phyloP scores from a whole-genome alignment of 2,888 invertebrate species.

The Gastrophysa polygoni region DNA sequence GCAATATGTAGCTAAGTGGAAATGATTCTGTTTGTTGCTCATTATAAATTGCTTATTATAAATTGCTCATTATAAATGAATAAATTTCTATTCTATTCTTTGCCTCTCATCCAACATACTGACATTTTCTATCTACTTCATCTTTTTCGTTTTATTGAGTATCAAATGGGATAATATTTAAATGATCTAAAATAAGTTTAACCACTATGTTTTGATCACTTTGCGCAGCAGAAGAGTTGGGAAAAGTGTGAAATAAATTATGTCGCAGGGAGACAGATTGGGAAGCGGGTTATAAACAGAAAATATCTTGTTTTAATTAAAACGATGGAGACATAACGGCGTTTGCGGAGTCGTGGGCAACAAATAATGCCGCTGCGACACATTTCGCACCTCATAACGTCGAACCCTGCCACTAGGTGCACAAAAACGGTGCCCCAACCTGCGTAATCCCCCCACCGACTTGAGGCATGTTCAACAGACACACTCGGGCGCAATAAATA shows the following conservation, averaged over 20 bases:
- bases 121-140: too few relatives aligned
- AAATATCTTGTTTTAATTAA: slow-evolving; percentile 31
- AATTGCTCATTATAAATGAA: too few relatives aligned
- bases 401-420: slow-evolving; percentile 26
- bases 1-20: too few relatives aligned
- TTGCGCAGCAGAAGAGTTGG: neutral
- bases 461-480: slow-evolving; percentile 45
- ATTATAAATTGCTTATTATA: too few relatives aligned
- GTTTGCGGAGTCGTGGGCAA: slow-evolving; percentile 37
- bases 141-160: too few relatives aligned
- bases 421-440: slow-evolving; percentile 47
- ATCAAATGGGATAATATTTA: too few relatives aligned
- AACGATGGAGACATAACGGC: slow-evolving; percentile 31
- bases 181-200: too few relatives aligned
- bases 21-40: too few relatives aligned
- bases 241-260: neutral
- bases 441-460: slow-evolving; percentile 30
- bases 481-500: slow-evolving; percentile 57
- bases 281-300: neutral
- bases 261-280: neutral
- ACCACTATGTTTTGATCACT: too few relatives aligned
- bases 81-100: too few relatives aligned
- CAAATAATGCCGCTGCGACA: slow-evolving; percentile 48
- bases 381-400: slow-evolving; percentile 51
- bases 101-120: too few relatives aligned